These are phyloP conservation scores for Pandemis heparana DNA, from an alignment of 2,888 invertebrate genomes.

Conservation along the genomic window DNA sequence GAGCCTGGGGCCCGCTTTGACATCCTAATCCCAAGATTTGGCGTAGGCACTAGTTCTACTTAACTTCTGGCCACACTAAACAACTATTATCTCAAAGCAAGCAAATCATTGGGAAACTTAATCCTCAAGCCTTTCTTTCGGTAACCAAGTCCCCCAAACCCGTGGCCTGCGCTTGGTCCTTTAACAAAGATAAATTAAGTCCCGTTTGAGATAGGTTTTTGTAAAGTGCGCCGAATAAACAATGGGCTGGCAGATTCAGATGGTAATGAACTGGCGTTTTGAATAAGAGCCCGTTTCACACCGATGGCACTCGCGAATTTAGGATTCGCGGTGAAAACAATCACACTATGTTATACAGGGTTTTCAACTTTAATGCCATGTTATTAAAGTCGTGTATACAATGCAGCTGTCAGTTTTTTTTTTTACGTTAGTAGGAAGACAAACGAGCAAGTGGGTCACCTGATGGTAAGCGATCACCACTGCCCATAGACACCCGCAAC, in stretches of 20 bases:
- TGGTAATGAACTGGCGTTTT: slow-evolving; percentile 34
- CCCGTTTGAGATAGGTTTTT: slow-evolving; percentile 37
- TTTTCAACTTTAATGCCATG: no score
- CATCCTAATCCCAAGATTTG: no score
- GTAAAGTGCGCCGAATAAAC: slow-evolving; percentile 40
- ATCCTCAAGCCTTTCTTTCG: neutral
- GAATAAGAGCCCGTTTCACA: slow-evolving; percentile 25
- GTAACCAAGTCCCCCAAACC: slow-evolving; percentile 21
- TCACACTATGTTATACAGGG: neutral
- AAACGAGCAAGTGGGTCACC: no score
- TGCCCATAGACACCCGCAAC: no score
- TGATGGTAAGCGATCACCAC: no score
- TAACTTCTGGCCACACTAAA: no score
- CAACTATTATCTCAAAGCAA: neutral
- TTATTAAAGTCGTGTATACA: no score
- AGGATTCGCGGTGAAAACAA: neutral
- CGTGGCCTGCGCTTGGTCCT: slow-evolving; percentile 23
- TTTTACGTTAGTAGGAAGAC: no score
- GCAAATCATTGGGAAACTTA: neutral
- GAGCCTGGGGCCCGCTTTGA: no score
- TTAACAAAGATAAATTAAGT: slow-evolving; percentile 39
- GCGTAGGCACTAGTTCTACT: no score
- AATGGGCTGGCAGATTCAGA: slow-evolving; percentile 37
- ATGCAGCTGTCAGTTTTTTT: no score
- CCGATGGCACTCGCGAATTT: neutral